Evolutionary conservation across 1,140 invertebrate genomes (phyloP).

Genomic region (Meloidogyne floridensis): DNA sequence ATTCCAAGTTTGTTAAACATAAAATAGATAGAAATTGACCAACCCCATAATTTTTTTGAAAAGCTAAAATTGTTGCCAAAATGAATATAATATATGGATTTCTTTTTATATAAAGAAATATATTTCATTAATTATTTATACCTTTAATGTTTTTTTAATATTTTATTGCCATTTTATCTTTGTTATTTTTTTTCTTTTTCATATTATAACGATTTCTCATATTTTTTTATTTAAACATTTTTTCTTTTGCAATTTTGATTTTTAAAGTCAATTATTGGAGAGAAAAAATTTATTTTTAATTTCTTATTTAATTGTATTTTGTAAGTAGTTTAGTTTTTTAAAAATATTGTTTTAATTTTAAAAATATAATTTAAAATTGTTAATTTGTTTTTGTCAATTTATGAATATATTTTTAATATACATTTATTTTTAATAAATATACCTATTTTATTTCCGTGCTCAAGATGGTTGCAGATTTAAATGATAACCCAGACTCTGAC

Average conservation of each 20-base stretch:
- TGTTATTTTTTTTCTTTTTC: background rate
- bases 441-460: background rate
- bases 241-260: too few relatives aligned
- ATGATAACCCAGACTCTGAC: too few relatives aligned
- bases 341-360: too few relatives aligned
- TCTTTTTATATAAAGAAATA: too few relatives aligned
- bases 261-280: too few relatives aligned
- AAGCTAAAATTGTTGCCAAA: too few relatives aligned
- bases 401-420: conserved; percentile 13
- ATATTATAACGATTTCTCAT: background rate
- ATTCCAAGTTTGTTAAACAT: too few relatives aligned
- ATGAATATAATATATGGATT: too few relatives aligned
- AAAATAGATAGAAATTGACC: too few relatives aligned
- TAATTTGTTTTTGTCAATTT: conserved; percentile 20
- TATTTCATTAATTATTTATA: background rate
- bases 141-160: background rate
- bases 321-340: too few relatives aligned
- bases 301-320: background rate
- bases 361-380: background rate
- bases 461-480: background rate
- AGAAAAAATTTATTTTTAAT: background rate
- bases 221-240: background rate
- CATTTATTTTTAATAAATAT: background rate
- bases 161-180: background rate
- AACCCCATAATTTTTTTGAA: too few relatives aligned